A percentile compares a stretch with the other conserved stretches of the same genome.
Evolutionary conservation across 2,113 vertebrate species (phyloP).

Genomic region (Egretta garzetta): DNA sequence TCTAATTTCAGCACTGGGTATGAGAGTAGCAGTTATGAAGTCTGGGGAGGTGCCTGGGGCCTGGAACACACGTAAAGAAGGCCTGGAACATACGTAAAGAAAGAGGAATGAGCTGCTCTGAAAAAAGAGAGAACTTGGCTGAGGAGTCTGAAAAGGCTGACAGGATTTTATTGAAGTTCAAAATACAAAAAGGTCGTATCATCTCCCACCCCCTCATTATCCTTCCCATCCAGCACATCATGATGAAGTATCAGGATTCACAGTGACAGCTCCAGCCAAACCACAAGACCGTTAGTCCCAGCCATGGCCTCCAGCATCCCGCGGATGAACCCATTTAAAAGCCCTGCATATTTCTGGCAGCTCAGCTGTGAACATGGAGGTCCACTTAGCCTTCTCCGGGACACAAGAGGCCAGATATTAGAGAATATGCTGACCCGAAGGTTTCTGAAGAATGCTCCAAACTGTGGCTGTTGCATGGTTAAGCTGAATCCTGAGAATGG

Average conservation of each 20-base stretch:
- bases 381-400: neutral
- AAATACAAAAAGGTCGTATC: slow-evolving; percentile 44
- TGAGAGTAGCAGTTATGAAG: neutral
- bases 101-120: neutral
- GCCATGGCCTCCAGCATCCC: neutral
- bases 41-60: neutral
- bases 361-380: neutral
- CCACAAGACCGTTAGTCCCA: neutral
- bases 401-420: neutral
- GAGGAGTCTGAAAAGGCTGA: neutral
- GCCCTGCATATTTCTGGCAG: neutral
- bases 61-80: neutral
- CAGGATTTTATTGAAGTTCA: slow-evolving; percentile 53
- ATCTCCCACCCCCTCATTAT: neutral
- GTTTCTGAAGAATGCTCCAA: neutral
- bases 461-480: neutral
- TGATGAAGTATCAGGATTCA: neutral
- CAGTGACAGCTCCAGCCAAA: slow-evolving; percentile 20
- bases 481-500: neutral
- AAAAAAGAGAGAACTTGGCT: neutral
- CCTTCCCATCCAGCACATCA: neutral
- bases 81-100: neutral
- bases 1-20: neutral
- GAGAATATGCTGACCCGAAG: neutral
- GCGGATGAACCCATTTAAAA: neutral